Base-by-base conservation (phyloP, 2,113 vertebrate genomes). In the Calyptommatus sinebrachiatus region DNA sequence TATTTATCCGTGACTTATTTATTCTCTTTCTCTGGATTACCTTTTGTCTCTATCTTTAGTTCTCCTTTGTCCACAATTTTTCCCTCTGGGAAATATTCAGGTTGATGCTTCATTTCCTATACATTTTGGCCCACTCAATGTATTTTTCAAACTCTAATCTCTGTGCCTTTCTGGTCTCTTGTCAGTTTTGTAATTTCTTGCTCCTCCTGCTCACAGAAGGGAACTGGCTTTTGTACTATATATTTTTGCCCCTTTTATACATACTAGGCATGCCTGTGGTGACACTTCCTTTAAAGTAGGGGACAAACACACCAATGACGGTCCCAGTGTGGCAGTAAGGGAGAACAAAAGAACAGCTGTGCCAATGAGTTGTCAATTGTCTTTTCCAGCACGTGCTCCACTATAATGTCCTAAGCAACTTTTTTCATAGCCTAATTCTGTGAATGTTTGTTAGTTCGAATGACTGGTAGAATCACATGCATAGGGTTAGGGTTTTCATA, bases 181-280 rank as follows among this genome's bases (percentile, higher is more conserved):
- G 61, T 83, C 74, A 85, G 79, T 80, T 85, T 74, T 81, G 0
- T 77, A 73, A 73, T 70, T 87, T 85, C 87, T 89, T 86, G 62
- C 61, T 76, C 76, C n/a, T 86, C 84, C 87, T 89, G 86, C 50
- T 84, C 78, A 76, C 83, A 89, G 83, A 80, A 84, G 71, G 81
- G 85, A 80, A 60, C 83, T 67, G 48, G 84, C 81, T 77, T 73
- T 76, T 83, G 2, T 74, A n/a, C 83, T 1, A 0, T 2, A 0
- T 78, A 28, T 77, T 77, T 86, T 24, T 88, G 65, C 61, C 82
- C 83, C 0, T 81, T 82, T 61, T 80, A 12, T 31, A 46, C 35
- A 29, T 50, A 26, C 73, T 70, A 79, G 62, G 77, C 80, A 84
- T 88, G 85, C 0, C 0, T 80, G 80, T 77, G 85, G 24, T 82